Evolutionary conservation across 1,140 invertebrate genomes (phyloP), one percentile per base, ranked within the genome.

Genomic region (Nixonia krombeini): DNA sequence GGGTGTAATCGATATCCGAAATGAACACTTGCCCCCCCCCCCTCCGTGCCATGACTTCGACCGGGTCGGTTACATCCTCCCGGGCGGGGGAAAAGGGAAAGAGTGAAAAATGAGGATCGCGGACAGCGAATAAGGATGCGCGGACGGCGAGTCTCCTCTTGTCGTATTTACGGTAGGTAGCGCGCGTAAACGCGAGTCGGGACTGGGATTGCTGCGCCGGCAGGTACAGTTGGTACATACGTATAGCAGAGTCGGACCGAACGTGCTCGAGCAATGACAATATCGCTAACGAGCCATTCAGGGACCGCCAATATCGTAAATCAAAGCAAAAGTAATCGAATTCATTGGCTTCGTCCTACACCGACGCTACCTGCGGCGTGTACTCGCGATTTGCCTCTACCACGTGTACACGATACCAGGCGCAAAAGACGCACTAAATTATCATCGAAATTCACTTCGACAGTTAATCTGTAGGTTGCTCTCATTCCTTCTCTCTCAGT

Each of bases 211-310:
- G 44, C 29, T n/a, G n/a, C n/a, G 42, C 23, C 42, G 31, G 29
- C 21, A 5, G 53, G 35, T 33, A 35, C 53, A 35, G 49, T 66
- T 12, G 50, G 63, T 47, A 52, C 55, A 57, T 57, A 58, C 55
- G 63, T 9, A 31, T 21, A 25, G 26, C 45, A 16, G 26, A 35
- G 63, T 38, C 49, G 62, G 68, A 76, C 69, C 70, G 65, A 64
- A 68, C 62, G 69, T 66, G 70, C 68, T 70, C 52, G 51, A 44
- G 62, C 71, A 72, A 74, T 74, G 75, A 80, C 74, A 80, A 78
- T 78, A 75, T 76, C 69, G 67, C 73, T 80, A 78, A 80, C 78
- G 74, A 79, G 74, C 73, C 74, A 76, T 76, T 80, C 71, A 69
- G 56, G 55, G 52, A 56, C 56, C 57, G 50, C 68, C 73, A 77